phyloP scores from a whole-genome alignment of 2,888 invertebrate genomes.

The Drosophila parthenogenetica region DNA sequence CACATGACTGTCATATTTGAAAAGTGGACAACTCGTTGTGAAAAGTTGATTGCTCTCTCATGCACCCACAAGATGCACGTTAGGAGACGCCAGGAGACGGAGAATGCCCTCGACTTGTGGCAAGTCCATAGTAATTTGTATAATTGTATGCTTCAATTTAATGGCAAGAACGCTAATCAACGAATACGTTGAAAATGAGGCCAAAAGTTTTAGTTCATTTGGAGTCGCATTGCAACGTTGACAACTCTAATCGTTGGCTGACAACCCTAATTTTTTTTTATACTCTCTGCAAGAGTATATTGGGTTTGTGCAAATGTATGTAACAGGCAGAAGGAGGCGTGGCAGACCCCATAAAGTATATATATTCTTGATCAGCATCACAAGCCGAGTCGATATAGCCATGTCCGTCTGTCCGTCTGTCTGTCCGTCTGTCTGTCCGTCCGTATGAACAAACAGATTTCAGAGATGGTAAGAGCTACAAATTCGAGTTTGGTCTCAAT shows the following conservation, averaged over 20 bases:
- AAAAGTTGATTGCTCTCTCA: conserved; percentile 13
- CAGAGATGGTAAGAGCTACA: too few relatives aligned
- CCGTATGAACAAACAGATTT: too few relatives aligned
- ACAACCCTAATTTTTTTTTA: background rate
- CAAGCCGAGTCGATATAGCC: too few relatives aligned
- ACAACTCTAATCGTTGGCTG: conserved; percentile 1
- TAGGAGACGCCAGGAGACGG: background rate
- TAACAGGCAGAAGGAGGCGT: too few relatives aligned
- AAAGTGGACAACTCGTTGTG: conserved; percentile 9
- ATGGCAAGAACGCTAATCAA: conserved; percentile 25
- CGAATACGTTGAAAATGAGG: conserved; percentile 13
- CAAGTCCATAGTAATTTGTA: conserved; percentile 33
- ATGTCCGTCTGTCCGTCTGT: too few relatives aligned
- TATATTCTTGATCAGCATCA: too few relatives aligned
- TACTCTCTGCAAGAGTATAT: too few relatives aligned
- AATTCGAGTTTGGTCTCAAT: too few relatives aligned
- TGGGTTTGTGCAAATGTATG: too few relatives aligned
- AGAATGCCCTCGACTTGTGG: conserved; percentile 6
- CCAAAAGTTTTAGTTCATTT: background rate
- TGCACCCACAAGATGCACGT: conserved; percentile 10
- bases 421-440: too few relatives aligned
- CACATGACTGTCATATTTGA: conserved; percentile 31
- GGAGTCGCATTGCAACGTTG: conserved; percentile 6
- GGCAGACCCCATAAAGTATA: too few relatives aligned
- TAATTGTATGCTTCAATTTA: conserved; percentile 40